Evolutionary conservation across 37 sponge, comb jelly and placozoan species (phyloP), one percentile per base, ranked within the genome.

Genomic region (Beroe forskalii): DNA sequence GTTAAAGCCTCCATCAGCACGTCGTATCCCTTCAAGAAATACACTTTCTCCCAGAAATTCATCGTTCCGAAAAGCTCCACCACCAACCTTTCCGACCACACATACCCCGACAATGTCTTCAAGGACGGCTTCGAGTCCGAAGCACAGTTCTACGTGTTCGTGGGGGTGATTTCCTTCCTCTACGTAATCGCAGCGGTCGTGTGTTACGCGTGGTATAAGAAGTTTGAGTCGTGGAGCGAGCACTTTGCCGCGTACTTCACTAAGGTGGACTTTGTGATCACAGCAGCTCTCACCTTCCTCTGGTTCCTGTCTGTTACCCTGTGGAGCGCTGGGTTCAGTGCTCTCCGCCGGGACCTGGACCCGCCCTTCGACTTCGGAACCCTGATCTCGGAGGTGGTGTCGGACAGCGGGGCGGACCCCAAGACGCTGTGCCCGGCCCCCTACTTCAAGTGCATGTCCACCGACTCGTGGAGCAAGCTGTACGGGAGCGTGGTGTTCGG

Each of bases 261-360:
- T 17, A 80, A 80, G 31, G 55, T 80, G 25, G 86, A 80, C 42
- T 80, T 80, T 19, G 24, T 9, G 8, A 24, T 12, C 6, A 80
- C 86, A 43, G 86, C 40, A 23, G 30, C 35, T 2, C 86, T 80
- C 25, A 80, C 86, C 86, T 43, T 80, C 86, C 48, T 80, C 8
- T 80, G 86, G 86, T 80, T 80, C 48, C 86, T 80, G 8, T 41
- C 86, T 23, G 48, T 38, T 3, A 80, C 86, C 28, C 86, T 80
- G 86, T 80, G 86, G 86, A 80, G 86, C 31, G 86, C 86, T 9
- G 86, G 86, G 24, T 80, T 80, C 86, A 44, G 55, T 42, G 86
- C 86, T 8, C 44, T 80, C 38, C 86, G 86, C 25, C 20, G 23
- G 27, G 86, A 80, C 55, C 44, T 80, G 24, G 48, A 44, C 28